These are phyloP conservation scores for Pharmacophagus antenor DNA, from an alignment of 2,888 invertebrate genomes.

Conservation along the genomic window DNA sequence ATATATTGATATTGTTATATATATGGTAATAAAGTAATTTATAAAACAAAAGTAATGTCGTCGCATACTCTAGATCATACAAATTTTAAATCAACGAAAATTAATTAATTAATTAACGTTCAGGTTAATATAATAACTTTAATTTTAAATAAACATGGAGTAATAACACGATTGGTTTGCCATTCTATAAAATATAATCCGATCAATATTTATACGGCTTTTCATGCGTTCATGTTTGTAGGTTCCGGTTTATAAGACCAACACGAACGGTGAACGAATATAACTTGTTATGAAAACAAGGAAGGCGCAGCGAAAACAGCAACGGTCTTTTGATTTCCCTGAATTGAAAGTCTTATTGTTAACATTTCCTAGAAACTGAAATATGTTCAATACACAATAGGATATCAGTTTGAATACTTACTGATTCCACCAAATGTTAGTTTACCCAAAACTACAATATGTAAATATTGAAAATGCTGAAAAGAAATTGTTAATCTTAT, in stretches of 20 bases:
- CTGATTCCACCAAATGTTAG: background rate
- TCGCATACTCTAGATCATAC: too few relatives aligned
- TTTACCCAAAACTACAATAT: background rate
- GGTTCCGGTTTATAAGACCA: constrained; percentile 9
- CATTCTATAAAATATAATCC: background rate
- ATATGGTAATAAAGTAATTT: too few relatives aligned
- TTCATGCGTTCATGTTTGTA: constrained; percentile 1
- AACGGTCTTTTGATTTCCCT: constrained; percentile 11
- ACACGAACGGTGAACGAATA: constrained; percentile 23
- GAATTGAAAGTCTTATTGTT: background rate
- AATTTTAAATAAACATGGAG: background rate
- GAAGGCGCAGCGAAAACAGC: constrained; percentile 19
- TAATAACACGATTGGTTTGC: background rate
- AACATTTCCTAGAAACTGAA: background rate
- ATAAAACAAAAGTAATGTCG: too few relatives aligned
- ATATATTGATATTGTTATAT: too few relatives aligned
- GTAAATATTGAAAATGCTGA: too few relatives aligned
- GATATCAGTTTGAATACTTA: background rate
- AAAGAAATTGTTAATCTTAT: too few relatives aligned
- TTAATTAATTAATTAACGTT: too few relatives aligned
- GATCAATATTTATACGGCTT: constrained; percentile 7
- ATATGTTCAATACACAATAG: background rate
- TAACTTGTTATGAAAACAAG: constrained; percentile 28
- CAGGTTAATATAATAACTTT: background rate
- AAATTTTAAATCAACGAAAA: too few relatives aligned